Base-by-base conservation (phyloP, 2,888 invertebrate genomes). In the Acholoe squamosa region DNA sequence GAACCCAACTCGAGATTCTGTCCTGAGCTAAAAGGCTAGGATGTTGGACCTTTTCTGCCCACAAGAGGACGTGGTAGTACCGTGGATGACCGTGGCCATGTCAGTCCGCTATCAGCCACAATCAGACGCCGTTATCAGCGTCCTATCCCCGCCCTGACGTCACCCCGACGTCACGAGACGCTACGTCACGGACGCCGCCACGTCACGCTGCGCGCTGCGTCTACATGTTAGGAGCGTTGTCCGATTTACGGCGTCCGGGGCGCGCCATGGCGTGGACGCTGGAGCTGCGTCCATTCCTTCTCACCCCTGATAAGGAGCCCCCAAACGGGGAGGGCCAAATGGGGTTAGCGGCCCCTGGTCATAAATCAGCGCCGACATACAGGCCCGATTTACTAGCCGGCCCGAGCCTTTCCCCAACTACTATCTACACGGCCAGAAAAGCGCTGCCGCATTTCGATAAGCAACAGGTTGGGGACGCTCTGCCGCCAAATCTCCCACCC, bases 351-450 rank as follows among this genome's bases (percentile, higher is more conserved):
- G 86, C 86, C 86, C 86, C 86, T 0, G 0, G 0, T 28, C 52
- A 86, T 86, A 86, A 86, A 86, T 86, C 86, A 86, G 86, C 25
- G 16, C 86, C 28, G 86, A 86, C 86, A 86, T 86, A 54, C 52
- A n/a, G 54, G 86, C 5, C 43, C 33, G 86, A 86, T 86, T 86
- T 86, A 54, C 54, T 54, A 28, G 52, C 54, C 86, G 54, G 0
- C 1, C 31, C 54, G 16, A 71, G 51, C 33, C 84, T n/a, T 34
- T 7, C 33, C 33, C 43, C 10, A 28, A 0, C 25, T 25, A 86
- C 86, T 86, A 86, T 86, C 86, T 86, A 0, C 31, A 52, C 25
- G 10, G 31, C 86, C 86, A 54, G 86, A n/a, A 86, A 54, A 86
- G 86, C 86, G 31, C 86, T 86, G 86, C 54, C 56, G 86, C 52